Percentiles rank a stretch among this genome's conserved stretches.
Evolutionary conservation across 2,888 invertebrate genomes (phyloP).

Genomic region (Lycophotia porphyrea): DNA sequence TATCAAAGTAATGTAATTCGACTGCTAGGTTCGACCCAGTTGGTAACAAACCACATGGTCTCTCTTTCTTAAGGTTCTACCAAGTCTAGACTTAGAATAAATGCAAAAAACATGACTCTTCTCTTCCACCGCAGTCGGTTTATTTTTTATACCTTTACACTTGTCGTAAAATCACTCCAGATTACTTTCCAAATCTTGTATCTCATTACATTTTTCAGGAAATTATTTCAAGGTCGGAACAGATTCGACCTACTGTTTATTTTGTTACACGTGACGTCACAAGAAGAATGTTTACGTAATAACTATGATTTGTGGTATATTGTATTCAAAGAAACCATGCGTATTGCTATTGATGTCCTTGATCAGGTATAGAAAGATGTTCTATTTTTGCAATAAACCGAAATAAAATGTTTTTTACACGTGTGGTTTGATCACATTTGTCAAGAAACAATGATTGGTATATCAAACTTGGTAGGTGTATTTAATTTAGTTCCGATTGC

Average conservation of each 20-base stretch:
- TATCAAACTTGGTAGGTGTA: too few relatives aligned
- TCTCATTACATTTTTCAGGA: neutral
- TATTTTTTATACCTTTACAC: neutral
- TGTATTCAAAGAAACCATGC: slow-evolving; percentile 34
- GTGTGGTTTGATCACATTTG: neutral
- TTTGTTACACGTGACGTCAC: slow-evolving; percentile 14
- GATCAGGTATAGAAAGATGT: slow-evolving; percentile 7
- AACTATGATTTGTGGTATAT: slow-evolving; percentile 35
- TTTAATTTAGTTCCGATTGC: too few relatives aligned
- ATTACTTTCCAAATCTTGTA: neutral
- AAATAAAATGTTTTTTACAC: neutral
- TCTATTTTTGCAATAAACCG: slow-evolving; percentile 8
- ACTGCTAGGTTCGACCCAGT: neutral
- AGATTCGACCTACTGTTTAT: slow-evolving; percentile 4
- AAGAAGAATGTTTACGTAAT: slow-evolving; percentile 33
- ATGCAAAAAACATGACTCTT: neutral
- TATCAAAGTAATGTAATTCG: neutral
- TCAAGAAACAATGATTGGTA: too few relatives aligned
- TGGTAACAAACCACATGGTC: neutral
- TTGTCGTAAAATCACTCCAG: neutral
- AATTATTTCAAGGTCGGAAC: neutral
- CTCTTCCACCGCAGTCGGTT: neutral
- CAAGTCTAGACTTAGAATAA: neutral
- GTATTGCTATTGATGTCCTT: slow-evolving; percentile 14
- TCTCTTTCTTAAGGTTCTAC: too few relatives aligned